Percentiles rank a stretch among this genome's conserved stretches.
phyloP scores from a whole-genome alignment of 2,888 invertebrate species.

The Thalpophila matura region DNA sequence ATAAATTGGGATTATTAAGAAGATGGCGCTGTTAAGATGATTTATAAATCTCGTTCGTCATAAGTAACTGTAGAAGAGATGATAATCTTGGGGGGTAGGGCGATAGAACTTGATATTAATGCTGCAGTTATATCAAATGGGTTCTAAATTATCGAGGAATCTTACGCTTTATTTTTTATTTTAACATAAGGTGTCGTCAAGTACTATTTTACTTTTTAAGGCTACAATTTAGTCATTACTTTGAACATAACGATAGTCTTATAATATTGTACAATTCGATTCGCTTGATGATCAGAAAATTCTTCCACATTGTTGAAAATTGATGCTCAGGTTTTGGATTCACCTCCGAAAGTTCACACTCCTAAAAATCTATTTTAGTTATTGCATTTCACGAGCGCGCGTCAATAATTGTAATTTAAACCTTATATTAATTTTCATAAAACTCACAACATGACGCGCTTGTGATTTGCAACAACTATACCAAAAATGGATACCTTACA shows the following conservation, averaged over 20 bases:
- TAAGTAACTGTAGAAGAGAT: slow-evolving; percentile 45
- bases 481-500: slow-evolving; percentile 1
- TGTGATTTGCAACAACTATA: background rate
- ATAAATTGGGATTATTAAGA: slow-evolving; percentile 50
- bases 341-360: background rate
- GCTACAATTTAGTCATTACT: too few relatives aligned
- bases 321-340: background rate
- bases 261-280: background rate
- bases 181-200: background rate
- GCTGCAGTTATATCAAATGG: slow-evolving; percentile 19
- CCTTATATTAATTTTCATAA: too few relatives aligned
- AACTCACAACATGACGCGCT: too few relatives aligned
- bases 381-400: too few relatives aligned
- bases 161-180: slow-evolving; percentile 16
- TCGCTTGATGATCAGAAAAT: too few relatives aligned
- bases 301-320: background rate
- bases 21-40: slow-evolving; percentile 43
- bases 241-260: background rate
- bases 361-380: too few relatives aligned
- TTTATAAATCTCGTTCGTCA: slow-evolving; percentile 54
- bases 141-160: slow-evolving; percentile 23
- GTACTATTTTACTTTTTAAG: too few relatives aligned
- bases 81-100: slow-evolving; percentile 26
- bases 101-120: slow-evolving; percentile 51
- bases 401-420: too few relatives aligned